Evolutionary conservation across 2,888 invertebrate genomes (phyloP).

Genomic region (Sphaerophoria taeniata): DNA sequence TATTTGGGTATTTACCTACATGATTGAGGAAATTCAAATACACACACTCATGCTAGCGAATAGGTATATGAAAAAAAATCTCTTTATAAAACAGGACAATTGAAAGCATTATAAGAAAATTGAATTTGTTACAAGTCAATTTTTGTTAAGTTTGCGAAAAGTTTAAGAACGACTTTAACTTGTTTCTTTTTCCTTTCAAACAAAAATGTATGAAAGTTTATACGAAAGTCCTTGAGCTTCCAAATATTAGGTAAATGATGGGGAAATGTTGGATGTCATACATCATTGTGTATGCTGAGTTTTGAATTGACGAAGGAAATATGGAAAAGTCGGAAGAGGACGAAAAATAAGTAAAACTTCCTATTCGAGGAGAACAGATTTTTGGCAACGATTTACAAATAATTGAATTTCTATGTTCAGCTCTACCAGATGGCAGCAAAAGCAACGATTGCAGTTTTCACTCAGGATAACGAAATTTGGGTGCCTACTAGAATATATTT

Average conservation of each 20-base stretch:
- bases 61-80: background rate
- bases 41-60: background rate
- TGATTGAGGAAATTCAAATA: background rate
- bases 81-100: slow-evolving; percentile 45
- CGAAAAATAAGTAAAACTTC: slow-evolving; percentile 27
- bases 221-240: background rate
- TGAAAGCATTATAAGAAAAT: slow-evolving; percentile 58
- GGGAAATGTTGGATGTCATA: slow-evolving; percentile 32
- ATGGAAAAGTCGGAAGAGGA: slow-evolving; percentile 48
- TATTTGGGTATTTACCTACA: slow-evolving; percentile 1
- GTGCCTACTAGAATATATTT: slow-evolving; percentile 48
- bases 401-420: slow-evolving; percentile 59
- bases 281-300: slow-evolving; percentile 18
- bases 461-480: slow-evolving; percentile 51
- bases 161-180: background rate
- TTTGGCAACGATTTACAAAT: slow-evolving; percentile 57
- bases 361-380: slow-evolving; percentile 23
- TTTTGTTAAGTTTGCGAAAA: slow-evolving; percentile 53
- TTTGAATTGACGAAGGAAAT: slow-evolving; percentile 66
- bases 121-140: slow-evolving; percentile 72
- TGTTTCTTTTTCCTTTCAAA: background rate
- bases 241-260: slow-evolving; percentile 54
- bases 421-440: slow-evolving; percentile 20
- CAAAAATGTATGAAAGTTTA: background rate
- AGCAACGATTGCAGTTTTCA: slow-evolving; percentile 38